Base-by-base conservation (phyloP, 2,113 vertebrate genomes). In the Dasyurus viverrinus region DNA sequence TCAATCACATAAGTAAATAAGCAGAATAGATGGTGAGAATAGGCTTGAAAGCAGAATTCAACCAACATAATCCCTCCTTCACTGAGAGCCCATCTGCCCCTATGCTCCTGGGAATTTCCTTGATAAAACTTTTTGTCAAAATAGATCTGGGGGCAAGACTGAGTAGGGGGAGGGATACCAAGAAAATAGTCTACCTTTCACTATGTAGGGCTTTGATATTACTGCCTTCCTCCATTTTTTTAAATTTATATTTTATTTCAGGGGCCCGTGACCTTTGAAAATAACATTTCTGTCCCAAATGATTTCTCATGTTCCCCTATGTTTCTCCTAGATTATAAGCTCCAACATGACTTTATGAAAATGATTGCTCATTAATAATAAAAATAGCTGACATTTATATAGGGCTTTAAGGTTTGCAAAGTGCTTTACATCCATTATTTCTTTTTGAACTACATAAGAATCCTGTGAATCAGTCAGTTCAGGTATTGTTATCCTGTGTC, bases 81-180 rank as follows among this genome's bases (percentile, higher is more conserved):
- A 94, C 92, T 97, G 90, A 97, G 90, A 95, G 94, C 25, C 92
- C 92, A 84, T 97, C 92, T 93, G 52, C 94, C 95, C 94, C 42
- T 94, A 68, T 92, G 95, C 90, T 90, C 94, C 93, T 96, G 68
- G 50, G 95, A 95, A 98, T 97, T 97, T 98, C 98, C 97, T 96
- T 46, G 36, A 94, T 91, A 96, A 57, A 16, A 55, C 26, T 90
- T 95, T 54, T 48, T 94, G 60, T n/a, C 36, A 30, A 26, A 42
- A 42, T 6, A 30, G 76, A 91, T 93, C 54, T 93, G n/a, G 42
- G 0, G 90, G 92, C 53, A 92, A n/a, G 50, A 10, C 47, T 23
- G n/a, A 22, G 2, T 84, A 36, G 4, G 7, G n/a, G 16, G 1
- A 1, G 10, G 30, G 36, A 84, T 19, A 42, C 2, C 36, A 84